phyloP scores from a whole-genome alignment of 2,888 invertebrate species.

The Brenthis daphne region DNA sequence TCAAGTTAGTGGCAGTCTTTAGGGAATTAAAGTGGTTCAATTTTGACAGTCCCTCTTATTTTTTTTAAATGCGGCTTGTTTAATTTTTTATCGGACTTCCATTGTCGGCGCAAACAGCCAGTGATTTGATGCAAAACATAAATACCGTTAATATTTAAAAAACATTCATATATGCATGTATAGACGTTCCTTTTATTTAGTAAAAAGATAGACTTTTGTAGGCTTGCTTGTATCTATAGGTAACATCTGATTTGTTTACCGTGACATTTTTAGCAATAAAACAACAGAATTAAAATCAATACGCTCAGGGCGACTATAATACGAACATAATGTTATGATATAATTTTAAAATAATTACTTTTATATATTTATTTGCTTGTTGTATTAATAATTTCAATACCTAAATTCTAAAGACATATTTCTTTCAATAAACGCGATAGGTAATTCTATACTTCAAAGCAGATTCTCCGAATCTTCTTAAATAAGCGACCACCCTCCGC shows the following conservation, averaged over 20 bases:
- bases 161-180: too few species aligned
- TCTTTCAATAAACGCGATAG: constrained; percentile 2
- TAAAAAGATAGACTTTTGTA: too few species aligned
- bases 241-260: too few species aligned
- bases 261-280: too few species aligned
- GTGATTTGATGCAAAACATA: background rate
- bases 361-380: too few species aligned
- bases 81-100: background rate
- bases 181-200: too few species aligned
- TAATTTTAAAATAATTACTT: too few species aligned
- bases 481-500: constrained; percentile 63
- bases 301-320: too few species aligned
- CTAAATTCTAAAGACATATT: constrained; percentile 26
- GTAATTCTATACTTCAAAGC: constrained; percentile 52
- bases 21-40: constrained; percentile 36
- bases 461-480: constrained; percentile 61
- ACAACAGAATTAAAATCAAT: too few species aligned
- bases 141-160: too few species aligned
- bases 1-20: constrained; percentile 40
- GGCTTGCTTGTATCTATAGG: too few species aligned
- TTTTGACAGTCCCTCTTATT: constrained; percentile 35
- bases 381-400: constrained; percentile 18
- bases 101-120: background rate
- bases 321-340: too few species aligned
- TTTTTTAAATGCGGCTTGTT: background rate